These are phyloP conservation scores for Discoglossus pictus DNA, from an alignment of 2,797 vertebrate species.

Conservation along the genomic window DNA sequence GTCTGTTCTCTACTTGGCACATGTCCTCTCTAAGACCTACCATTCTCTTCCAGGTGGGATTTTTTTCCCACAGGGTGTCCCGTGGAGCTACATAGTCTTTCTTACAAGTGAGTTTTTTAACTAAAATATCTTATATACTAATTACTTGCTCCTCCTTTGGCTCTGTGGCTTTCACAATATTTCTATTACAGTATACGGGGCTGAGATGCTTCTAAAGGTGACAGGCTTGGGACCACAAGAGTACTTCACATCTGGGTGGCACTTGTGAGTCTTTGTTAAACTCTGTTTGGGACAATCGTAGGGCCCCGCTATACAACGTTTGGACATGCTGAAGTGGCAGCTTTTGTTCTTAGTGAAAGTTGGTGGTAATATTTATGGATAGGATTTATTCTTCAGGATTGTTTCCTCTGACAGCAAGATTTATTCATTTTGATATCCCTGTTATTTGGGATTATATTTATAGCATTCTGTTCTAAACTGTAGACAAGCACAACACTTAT, in stretches of 20 bases:
- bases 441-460: too few species aligned
- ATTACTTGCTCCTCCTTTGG: neutral
- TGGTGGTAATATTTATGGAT: too few species aligned
- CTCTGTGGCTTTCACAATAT: neutral
- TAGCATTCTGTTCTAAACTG: too few species aligned
- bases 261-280: constrained; percentile 98
- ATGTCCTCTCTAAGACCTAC: neutral
- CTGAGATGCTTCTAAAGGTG: constrained; percentile 91
- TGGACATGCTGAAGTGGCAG: too few species aligned
- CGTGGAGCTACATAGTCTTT: constrained; percentile 94
- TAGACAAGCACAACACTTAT: too few species aligned
- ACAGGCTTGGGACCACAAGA: constrained; percentile 88
- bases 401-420: too few species aligned
- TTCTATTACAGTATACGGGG: constrained; percentile 82
- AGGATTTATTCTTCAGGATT: neutral
- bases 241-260: constrained; percentile 96
- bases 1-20: neutral
- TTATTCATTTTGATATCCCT: too few species aligned
- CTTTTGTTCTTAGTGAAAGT: too few species aligned
- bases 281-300: too few species aligned
- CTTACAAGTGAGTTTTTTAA: constrained; percentile 84
- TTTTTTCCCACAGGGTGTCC: constrained; percentile 84
- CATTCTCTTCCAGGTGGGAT: constrained; percentile 75
- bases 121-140: neutral
- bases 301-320: too few species aligned